Percentiles rank a stretch among this genome's conserved stretches.
These are phyloP conservation scores for Piprites chloris DNA, from an alignment of 2,113 vertebrate species.

Conservation along the genomic window DNA sequence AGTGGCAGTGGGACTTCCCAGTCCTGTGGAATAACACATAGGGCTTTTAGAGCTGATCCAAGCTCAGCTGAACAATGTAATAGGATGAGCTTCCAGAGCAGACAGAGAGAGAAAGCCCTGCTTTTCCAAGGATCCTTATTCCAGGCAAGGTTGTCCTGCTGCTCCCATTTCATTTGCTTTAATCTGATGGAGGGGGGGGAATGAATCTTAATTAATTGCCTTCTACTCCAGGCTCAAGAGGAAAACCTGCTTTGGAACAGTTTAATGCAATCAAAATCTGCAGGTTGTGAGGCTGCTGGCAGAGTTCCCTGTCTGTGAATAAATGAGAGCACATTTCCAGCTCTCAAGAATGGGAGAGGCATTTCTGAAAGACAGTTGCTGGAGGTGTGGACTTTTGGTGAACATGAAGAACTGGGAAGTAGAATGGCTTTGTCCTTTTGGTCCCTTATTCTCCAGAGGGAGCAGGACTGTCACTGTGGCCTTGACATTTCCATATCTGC, in stretches of 20 bases:
- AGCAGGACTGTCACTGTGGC: rapidly evolving
- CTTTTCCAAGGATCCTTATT: neutral
- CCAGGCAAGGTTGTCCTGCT: conserved; percentile 1
- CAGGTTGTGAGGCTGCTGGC: conserved; percentile 50
- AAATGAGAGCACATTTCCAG: neutral
- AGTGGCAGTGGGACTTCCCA: neutral
- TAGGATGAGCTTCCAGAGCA: neutral
- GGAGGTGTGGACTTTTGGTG: neutral
- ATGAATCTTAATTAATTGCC: conserved; percentile 73
- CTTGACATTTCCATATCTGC: neutral
- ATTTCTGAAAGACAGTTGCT: neutral
- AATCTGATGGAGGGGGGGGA: neutral
- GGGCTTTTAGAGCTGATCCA: neutral
- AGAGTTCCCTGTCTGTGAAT: conserved; percentile 1
- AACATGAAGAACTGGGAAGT: neutral
- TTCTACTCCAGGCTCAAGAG: conserved; percentile 56
- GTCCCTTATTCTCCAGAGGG: neutral
- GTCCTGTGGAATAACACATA: neutral
- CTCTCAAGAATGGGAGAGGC: neutral
- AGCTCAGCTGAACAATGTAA: neutral
- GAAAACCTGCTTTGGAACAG: conserved; percentile 48
- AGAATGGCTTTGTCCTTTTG: neutral
- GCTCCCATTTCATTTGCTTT: conserved; percentile 52
- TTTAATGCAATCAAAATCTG: conserved; percentile 64
- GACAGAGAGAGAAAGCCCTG: neutral